Evolutionary conservation across 2,888 invertebrate genomes (phyloP).

Genomic region (Epicampocera succincta): DNA sequence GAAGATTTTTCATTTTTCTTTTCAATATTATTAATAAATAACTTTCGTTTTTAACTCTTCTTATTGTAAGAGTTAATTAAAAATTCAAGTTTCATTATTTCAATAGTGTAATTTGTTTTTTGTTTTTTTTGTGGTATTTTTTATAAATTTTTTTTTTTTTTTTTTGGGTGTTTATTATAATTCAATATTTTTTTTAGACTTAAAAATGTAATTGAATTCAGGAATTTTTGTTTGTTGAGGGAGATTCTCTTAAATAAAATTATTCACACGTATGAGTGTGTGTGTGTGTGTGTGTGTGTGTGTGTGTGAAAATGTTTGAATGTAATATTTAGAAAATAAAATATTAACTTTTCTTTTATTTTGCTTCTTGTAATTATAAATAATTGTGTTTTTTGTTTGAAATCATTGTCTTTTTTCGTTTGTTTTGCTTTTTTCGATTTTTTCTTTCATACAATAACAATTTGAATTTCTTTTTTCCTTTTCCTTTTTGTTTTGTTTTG

Average conservation of each 20-base stretch:
- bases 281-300: slow-evolving; percentile 11
- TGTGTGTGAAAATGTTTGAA: neutral
- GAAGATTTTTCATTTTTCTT: slow-evolving; percentile 70
- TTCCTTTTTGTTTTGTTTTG: slow-evolving; percentile 18
- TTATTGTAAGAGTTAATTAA: slow-evolving; percentile 61
- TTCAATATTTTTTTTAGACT: slow-evolving; percentile 53
- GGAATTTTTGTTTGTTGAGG: slow-evolving; percentile 28
- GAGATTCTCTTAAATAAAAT: slow-evolving; percentile 55
- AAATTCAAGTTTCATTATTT: slow-evolving; percentile 49
- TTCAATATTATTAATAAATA: slow-evolving; percentile 52
- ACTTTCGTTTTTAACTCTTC: slow-evolving; percentile 58
- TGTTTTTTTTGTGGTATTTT: too few relatives aligned
- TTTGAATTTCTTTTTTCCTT: slow-evolving; percentile 55
- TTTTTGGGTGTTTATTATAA: slow-evolving; percentile 46
- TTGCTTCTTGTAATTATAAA: slow-evolving; percentile 33
- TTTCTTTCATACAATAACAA: slow-evolving; percentile 67
- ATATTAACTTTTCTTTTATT: slow-evolving; percentile 18
- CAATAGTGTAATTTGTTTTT: slow-evolving; percentile 34
- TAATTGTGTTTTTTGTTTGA: slow-evolving; percentile 53
- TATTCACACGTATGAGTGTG: slow-evolving; percentile 6
- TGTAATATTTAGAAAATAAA: slow-evolving; percentile 60
- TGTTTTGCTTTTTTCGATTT: slow-evolving; percentile 69
- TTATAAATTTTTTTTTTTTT: slow-evolving; percentile 68
- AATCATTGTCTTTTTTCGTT: slow-evolving; percentile 70
- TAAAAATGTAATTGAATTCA: slow-evolving; percentile 66